phyloP scores from a whole-genome alignment of 2,797 vertebrate genomes.

The Falco novaeseelandiae region DNA sequence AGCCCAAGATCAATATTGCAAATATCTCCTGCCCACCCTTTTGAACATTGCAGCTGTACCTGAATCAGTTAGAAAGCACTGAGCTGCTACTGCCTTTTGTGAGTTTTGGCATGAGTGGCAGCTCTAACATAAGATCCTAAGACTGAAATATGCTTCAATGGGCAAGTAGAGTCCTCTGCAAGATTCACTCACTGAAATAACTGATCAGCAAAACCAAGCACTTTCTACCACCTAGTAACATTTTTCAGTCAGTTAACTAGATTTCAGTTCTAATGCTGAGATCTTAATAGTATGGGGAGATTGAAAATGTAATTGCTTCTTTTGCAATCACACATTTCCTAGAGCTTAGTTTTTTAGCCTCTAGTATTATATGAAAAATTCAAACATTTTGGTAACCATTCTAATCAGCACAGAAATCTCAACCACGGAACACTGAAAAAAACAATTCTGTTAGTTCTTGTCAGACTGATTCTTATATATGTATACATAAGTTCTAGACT shows the following conservation, averaged over 20 bases:
- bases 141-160: not conserved
- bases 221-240: not conserved
- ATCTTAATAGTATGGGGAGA: not conserved
- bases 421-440: not conserved
- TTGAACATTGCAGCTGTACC: not conserved
- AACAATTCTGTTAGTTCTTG: not conserved
- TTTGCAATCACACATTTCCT: not conserved
- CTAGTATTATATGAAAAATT: not conserved
- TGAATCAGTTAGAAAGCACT: not conserved
- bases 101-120: not conserved
- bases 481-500: not conserved
- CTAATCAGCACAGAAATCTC: not conserved
- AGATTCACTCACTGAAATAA: not conserved
- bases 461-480: not conserved
- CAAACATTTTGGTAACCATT: not conserved
- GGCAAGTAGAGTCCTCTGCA: not conserved
- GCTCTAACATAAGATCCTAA: not conserved
- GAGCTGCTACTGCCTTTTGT: not conserved
- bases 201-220: not conserved
- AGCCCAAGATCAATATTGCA: not conserved
- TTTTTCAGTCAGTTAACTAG: not conserved
- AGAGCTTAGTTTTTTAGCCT: not conserved
- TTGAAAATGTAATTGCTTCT: not conserved
- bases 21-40: not conserved
- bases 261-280: not conserved